phyloP scores from a whole-genome alignment of 2,113 vertebrate species.

The Romanogobio albipinnatus region DNA sequence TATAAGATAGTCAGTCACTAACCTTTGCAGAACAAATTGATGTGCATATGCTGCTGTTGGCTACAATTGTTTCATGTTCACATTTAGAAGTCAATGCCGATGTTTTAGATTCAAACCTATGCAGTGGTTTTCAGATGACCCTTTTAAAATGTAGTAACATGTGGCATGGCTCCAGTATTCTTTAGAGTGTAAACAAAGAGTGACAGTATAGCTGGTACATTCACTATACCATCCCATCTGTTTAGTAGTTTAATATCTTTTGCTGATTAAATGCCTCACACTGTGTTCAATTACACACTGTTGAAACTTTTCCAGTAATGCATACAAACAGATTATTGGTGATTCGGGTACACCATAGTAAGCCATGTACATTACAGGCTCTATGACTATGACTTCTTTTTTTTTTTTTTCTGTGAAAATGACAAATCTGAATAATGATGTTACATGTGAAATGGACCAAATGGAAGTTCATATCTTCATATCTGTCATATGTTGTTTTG shows the following conservation, averaged over 20 bases:
- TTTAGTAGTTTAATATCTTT: neutral
- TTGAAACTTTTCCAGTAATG: constrained; percentile 4
- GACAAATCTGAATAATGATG: neutral
- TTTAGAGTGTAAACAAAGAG: neutral
- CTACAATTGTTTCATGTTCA: neutral
- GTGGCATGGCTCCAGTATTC: neutral
- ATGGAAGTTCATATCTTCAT: neutral
- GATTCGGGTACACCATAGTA: neutral
- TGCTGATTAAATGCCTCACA: neutral
- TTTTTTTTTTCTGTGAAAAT: constrained; percentile 15
- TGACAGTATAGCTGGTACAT: neutral
- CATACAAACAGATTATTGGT: constrained; percentile 13
- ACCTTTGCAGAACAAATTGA: neutral
- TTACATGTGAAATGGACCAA: neutral
- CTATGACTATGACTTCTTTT: neutral
- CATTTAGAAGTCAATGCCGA: constrained; percentile 1
- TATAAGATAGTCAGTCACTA: neutral
- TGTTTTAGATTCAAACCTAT: neutral
- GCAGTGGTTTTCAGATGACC: neutral
- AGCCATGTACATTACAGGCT: neutral
- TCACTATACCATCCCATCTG: neutral
- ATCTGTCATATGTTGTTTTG: constrained; percentile 8
- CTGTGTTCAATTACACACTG: neutral
- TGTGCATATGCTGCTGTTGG: neutral
- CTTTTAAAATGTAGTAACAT: neutral